Percentiles rank a stretch among this genome's conserved stretches.
Evolutionary conservation across 2,888 invertebrate genomes (phyloP).

Genomic region (Hypsopygia costalis): DNA sequence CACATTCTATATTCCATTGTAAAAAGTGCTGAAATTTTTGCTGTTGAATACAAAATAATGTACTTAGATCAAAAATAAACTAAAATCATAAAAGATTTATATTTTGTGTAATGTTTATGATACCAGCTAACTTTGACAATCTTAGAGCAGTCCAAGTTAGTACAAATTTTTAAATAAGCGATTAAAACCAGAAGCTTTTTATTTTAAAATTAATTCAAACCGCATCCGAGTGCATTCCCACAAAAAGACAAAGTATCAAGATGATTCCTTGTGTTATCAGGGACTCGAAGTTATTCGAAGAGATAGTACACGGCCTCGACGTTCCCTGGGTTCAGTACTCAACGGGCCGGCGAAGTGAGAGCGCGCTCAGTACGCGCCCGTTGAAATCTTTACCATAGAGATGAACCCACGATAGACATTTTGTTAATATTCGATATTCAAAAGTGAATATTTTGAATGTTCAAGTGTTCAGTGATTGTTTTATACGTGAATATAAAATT

Average conservation of each 20-base stretch:
- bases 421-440: conserved; percentile 15
- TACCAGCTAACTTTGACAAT: too few relatives aligned
- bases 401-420: conserved; percentile 17
- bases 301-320: conserved; percentile 56
- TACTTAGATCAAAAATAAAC: too few relatives aligned
- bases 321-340: conserved; percentile 46
- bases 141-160: too few relatives aligned
- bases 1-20: too few relatives aligned
- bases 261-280: conserved; percentile 64
- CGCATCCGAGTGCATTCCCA: background rate
- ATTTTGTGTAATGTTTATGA: too few relatives aligned
- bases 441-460: conserved; percentile 20
- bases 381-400: conserved; percentile 43
- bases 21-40: too few relatives aligned
- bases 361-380: conserved; percentile 43
- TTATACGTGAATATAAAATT: conserved; percentile 21
- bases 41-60: too few relatives aligned
- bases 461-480: conserved; percentile 31
- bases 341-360: conserved; percentile 42
- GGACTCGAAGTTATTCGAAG: conserved; percentile 51
- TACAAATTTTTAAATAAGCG: too few relatives aligned
- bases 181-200: too few relatives aligned
- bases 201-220: too few relatives aligned
- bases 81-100: too few relatives aligned
- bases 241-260: conserved; percentile 30